A percentile compares a stretch with the other conserved stretches of the same genome.
Conservation (phyloP, 2,797 vertebrate species). For the Lemur catta region DNA sequence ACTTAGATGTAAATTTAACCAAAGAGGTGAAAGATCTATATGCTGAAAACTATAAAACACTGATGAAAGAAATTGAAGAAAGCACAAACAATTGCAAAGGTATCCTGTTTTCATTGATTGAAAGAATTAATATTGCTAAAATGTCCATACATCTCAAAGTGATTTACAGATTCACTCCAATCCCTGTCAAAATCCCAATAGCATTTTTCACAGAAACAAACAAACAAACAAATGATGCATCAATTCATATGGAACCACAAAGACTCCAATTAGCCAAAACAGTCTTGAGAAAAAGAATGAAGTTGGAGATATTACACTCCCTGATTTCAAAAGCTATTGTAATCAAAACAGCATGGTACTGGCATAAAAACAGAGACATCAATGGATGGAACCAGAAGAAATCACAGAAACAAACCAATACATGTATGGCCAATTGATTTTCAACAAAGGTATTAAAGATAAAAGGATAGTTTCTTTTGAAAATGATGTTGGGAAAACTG, state of each 20-base stretch:
- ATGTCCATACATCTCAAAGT: not conserved
- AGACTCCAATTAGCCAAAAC: not conserved
- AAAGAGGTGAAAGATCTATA: not conserved
- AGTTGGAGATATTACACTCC: not conserved
- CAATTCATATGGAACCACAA: not conserved
- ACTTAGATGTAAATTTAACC: not conserved
- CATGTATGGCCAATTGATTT: not conserved
- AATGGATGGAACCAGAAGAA: not conserved
- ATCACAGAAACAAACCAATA: not conserved
- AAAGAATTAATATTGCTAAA: not conserved
- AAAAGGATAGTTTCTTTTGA: not conserved
- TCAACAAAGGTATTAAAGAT: not conserved
- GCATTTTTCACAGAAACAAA: not conserved
- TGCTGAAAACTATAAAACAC: not conserved
- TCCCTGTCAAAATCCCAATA: not conserved
- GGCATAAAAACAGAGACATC: not conserved
- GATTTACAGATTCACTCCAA: not conserved
- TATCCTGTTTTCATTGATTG: not conserved
- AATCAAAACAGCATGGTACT: not conserved
- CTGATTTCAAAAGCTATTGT: not conserved
- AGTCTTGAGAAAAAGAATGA: not conserved
- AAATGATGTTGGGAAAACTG: not conserved
- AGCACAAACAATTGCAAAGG: not conserved
- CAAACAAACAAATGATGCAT: not conserved
- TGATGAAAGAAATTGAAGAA: not conserved